phyloP scores from a whole-genome alignment of 2,797 vertebrate genomes.

The Acipenser transmontanus region DNA sequence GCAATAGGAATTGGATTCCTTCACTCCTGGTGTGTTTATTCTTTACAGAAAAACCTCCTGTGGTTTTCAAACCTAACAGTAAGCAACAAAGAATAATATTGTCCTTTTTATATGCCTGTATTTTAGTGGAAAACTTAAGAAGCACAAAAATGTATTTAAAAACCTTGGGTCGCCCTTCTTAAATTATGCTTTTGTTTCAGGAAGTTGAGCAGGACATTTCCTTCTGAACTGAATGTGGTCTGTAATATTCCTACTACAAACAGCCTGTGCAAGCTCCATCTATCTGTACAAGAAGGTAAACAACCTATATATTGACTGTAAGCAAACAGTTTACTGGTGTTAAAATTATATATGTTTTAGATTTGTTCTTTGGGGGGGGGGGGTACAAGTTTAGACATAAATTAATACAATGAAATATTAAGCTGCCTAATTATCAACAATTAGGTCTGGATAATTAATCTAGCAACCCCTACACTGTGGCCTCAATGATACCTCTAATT shows the following conservation, averaged over 20 bases:
- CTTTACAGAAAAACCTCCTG: slow-evolving; percentile 55
- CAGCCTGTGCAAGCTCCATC: slow-evolving; percentile 84
- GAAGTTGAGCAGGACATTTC: slow-evolving; percentile 97
- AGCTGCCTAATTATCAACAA: too few species aligned
- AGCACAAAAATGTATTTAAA: too few species aligned
- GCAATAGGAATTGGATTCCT: slow-evolving; percentile 37
- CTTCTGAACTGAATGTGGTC: slow-evolving; percentile 93
- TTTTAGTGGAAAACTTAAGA: background rate
- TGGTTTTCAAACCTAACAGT: slow-evolving; percentile 64
- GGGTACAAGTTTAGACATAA: too few species aligned
- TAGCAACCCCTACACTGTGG: too few species aligned
- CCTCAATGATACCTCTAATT: too few species aligned
- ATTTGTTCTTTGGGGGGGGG: background rate
- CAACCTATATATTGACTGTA: background rate
- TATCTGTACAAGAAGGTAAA: slow-evolving; percentile 75
- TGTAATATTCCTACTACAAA: slow-evolving; percentile 98
- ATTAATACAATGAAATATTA: too few species aligned
- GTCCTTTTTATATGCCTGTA: slow-evolving; percentile 19
- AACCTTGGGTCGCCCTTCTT: slow-evolving; percentile 19
- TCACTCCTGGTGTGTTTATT: slow-evolving; percentile 51
- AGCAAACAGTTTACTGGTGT: slow-evolving; percentile 9
- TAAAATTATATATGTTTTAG: slow-evolving; percentile 16
- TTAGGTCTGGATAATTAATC: too few species aligned
- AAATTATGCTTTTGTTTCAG: slow-evolving; percentile 56
- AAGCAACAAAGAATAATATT: slow-evolving; percentile 16